Evolutionary conservation across 2,888 invertebrate species (phyloP).

Genomic region (Mesochorus sp.): DNA sequence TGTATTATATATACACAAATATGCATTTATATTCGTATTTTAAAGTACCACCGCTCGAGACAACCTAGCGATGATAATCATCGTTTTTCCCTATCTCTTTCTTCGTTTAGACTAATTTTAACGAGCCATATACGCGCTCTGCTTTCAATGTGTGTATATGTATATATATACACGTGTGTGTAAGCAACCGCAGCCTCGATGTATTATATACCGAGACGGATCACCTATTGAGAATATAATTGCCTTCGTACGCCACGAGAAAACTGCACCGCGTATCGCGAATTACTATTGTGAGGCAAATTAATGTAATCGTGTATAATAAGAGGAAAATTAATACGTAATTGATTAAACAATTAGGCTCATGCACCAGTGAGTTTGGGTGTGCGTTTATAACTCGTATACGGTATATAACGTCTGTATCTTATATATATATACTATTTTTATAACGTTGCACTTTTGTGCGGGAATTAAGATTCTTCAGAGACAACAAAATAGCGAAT

Average conservation of each 20-base stretch:
- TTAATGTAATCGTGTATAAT: constrained; percentile 35
- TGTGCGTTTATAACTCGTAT: constrained; percentile 24
- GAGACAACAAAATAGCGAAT: too few relatives aligned
- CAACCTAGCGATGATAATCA: constrained; percentile 53
- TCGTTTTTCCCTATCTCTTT: constrained; percentile 31
- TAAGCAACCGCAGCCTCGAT: too few relatives aligned
- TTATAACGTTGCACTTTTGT: constrained; percentile 3
- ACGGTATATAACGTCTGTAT: neutral
- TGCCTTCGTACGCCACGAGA: constrained; percentile 7
- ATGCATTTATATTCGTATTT: constrained; percentile 42
- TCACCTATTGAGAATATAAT: constrained; percentile 57
- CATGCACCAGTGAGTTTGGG: constrained; percentile 38
- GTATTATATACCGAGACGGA: constrained; percentile 7
- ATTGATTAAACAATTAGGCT: constrained; percentile 55
- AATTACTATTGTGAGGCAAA: constrained; percentile 41
- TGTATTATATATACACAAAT: neutral
- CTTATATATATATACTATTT: too few relatives aligned
- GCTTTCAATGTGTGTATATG: constrained; percentile 10
- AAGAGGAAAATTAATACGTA: constrained; percentile 49
- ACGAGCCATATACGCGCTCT: constrained; percentile 35
- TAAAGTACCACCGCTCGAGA: constrained; percentile 21
- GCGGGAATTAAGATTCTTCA: too few relatives aligned
- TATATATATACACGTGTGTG: neutral
- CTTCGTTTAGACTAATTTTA: constrained; percentile 61
- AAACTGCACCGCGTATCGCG: constrained; percentile 28